Evolutionary conservation across 2,888 invertebrate genomes (phyloP).

Genomic region (Incurvaria masculella): DNA sequence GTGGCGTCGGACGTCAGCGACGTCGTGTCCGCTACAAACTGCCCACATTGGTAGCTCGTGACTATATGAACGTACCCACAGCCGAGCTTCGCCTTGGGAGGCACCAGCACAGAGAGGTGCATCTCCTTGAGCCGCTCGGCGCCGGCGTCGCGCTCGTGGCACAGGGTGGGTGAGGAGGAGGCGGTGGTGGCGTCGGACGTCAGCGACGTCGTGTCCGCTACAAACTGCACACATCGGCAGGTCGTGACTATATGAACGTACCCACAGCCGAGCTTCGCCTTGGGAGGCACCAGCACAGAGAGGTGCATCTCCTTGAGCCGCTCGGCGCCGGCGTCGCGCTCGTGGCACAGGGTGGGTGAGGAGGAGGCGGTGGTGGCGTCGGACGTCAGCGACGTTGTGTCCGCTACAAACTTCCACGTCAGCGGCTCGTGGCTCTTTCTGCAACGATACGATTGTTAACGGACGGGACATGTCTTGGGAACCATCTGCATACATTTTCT

Average conservation of each 20-base stretch:
- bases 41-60: constrained; percentile 64
- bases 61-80: constrained; percentile 61
- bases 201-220: constrained; percentile 54
- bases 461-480: no score
- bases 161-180: constrained; percentile 44
- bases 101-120: constrained; percentile 73
- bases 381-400: constrained; percentile 53
- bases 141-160: constrained; percentile 34
- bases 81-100: constrained; percentile 79
- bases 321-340: no score
- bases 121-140: constrained; percentile 61
- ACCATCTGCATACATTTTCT: no score
- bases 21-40: constrained; percentile 63
- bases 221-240: no score
- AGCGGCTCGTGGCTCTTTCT: constrained; percentile 70
- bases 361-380: constrained; percentile 42
- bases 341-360: constrained; percentile 44
- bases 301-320: constrained; percentile 67
- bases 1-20: constrained; percentile 50
- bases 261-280: constrained; percentile 84
- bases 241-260: constrained; percentile 38
- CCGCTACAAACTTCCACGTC: constrained; percentile 79
- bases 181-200: constrained; percentile 48
- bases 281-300: constrained; percentile 75
- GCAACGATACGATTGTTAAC: no score